Evolutionary conservation across 2,888 invertebrate species (phyloP).

Genomic region (Anarsia innoxiella): DNA sequence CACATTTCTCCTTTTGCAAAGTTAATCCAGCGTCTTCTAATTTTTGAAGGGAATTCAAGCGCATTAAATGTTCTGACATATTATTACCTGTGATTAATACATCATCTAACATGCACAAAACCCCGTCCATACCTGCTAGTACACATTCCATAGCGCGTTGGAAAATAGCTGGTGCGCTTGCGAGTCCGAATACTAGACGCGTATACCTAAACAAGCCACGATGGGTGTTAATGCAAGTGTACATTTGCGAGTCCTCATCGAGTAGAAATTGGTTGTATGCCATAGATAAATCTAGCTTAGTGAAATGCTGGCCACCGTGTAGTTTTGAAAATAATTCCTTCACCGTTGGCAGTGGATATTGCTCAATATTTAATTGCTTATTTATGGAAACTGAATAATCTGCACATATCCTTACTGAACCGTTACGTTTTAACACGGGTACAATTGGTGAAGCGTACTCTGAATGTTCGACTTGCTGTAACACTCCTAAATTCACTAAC

Average conservation of each 20-base stretch:
- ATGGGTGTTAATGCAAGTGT: slow-evolving; percentile 1
- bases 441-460: too few species aligned
- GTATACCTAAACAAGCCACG: not conserved
- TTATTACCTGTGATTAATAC: not conserved
- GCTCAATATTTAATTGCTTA: slow-evolving; percentile 16
- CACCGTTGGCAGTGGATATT: slow-evolving; percentile 18
- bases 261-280: slow-evolving; percentile 18
- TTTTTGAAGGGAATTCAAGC: not conserved
- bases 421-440: too few species aligned
- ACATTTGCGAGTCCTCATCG: slow-evolving; percentile 10
- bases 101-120: not conserved
- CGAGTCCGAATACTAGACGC: not conserved
- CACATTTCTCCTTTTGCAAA: not conserved
- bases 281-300: slow-evolving; percentile 18
- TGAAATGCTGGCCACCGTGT: slow-evolving; percentile 15
- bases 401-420: too few species aligned
- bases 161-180: not conserved
- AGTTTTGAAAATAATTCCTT: slow-evolving; percentile 18
- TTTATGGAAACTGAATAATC: too few species aligned
- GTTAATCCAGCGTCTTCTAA: not conserved
- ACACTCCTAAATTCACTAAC: too few species aligned
- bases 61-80: not conserved
- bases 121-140: slow-evolving; percentile 1
- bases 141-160: not conserved
- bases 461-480: too few species aligned